Evolutionary conservation across 2,888 invertebrate genomes (phyloP), one percentile per base, ranked within the genome.

Genomic region (Pediacus dermestoides): DNA sequence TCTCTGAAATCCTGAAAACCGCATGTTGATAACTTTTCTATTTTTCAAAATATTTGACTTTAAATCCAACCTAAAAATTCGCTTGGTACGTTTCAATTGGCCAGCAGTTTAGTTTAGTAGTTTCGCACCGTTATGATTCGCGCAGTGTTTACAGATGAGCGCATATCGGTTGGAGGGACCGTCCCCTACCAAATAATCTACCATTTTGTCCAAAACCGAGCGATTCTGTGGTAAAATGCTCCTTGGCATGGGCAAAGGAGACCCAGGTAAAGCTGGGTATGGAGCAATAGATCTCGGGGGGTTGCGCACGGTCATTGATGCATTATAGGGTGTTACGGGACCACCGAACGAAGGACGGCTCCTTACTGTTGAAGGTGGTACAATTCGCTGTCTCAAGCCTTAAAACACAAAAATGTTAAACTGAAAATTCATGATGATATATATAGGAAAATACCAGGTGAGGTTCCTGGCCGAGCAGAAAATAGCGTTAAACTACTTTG

Each of bases 81-180:
- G n/a, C n/a, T n/a, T n/a, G n/a, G n/a, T n/a, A n/a, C n/a, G n/a
- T n/a, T n/a, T n/a, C n/a, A n/a, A n/a, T n/a, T n/a, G n/a, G n/a
- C n/a, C n/a, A n/a, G n/a, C n/a, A n/a, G n/a, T n/a, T n/a, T n/a
- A n/a, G n/a, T n/a, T n/a, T n/a, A n/a, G n/a, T n/a, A n/a, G n/a
- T n/a, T n/a, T n/a, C n/a, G n/a, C n/a, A n/a, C 99, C 99, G 69
- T 99, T 99, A 66, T 99, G 99, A 9, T 86, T 82, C 52, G 76
- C 81, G 66, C 99, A 99, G 50, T 85, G 79, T 22, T 77, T 76
- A 68, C 99, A 99, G 59, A 99, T 92, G 48, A 99, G 79, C 11
- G 97, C 99, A 73, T 87, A 97, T 55, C 96, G 81, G 69, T 93
- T 89, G 44, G 82, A 82, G 13, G 96, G 95, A 1, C 96, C 97